Evolutionary conservation across 2,113 vertebrate species (phyloP).

Genomic region (Haemorhous mexicanus): DNA sequence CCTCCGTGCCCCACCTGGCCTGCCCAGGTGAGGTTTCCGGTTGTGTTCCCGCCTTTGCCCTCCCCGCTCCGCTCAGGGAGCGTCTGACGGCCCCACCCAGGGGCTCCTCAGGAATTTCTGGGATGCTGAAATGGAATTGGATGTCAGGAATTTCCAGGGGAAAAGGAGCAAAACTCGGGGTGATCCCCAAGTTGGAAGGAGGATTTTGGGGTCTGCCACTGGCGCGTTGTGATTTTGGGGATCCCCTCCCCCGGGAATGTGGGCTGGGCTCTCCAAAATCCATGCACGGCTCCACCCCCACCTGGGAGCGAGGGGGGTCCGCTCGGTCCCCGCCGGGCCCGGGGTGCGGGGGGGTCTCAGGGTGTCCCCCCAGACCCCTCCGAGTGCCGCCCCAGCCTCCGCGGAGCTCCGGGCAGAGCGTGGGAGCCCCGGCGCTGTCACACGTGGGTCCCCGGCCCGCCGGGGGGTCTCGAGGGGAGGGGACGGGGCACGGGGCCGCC

Average conservation of each 20-base stretch:
- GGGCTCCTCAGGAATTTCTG: neutral
- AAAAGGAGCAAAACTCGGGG: neutral
- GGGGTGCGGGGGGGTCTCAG: too few species aligned
- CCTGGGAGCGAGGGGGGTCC: neutral
- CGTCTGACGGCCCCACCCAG: rapidly evolving
- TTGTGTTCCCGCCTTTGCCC: neutral
- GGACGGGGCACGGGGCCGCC: slow-evolving; percentile 3
- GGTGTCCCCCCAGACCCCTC: neutral
- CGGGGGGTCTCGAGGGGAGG: slow-evolving; percentile 13
- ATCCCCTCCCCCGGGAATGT: rapidly evolving
- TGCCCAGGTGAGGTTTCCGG: neutral
- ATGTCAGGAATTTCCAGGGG: neutral
- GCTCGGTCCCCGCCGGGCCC: rapidly evolving
- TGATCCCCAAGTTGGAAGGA: rapidly evolving
- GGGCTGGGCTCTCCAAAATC: neutral
- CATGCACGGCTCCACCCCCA: neutral
- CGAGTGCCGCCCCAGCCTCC: rapidly evolving
- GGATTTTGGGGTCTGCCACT: neutral
- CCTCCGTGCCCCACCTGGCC: neutral
- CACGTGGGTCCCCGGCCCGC: neutral
- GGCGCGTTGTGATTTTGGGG: neutral
- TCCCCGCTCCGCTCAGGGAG: rapidly evolving
- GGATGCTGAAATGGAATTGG: neutral
- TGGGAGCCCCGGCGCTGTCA: neutral
- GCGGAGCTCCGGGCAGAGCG: neutral